phyloP scores from a whole-genome alignment of 2,888 invertebrate species.

The Salticus scenicus region DNA sequence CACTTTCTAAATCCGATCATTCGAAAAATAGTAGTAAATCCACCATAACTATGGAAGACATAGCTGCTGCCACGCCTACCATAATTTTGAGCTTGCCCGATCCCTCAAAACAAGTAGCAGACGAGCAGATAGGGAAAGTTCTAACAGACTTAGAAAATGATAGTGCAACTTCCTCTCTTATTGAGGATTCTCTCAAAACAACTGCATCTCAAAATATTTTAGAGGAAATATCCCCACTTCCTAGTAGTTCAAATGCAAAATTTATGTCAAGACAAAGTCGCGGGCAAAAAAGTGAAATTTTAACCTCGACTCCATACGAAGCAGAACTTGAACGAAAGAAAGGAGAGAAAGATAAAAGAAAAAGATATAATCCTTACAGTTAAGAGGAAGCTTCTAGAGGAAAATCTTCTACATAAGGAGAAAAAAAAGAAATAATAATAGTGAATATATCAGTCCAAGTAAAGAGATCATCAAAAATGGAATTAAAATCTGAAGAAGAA shows the following conservation, averaged over 20 bases:
- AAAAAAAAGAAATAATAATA: not conserved
- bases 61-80: not conserved
- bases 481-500: not conserved
- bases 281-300: not conserved
- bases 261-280: not conserved
- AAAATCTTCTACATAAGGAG: not conserved
- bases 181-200: not conserved
- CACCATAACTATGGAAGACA: constrained; percentile 9
- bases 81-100: constrained; percentile 4
- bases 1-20: not conserved
- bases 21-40: not conserved
- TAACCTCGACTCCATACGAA: not conserved
- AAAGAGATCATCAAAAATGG: not conserved
- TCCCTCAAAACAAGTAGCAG: constrained; percentile 8
- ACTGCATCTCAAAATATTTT: not conserved
- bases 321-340: no score
- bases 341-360: no score
- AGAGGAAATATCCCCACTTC: constrained; percentile 3
- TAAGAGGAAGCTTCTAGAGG: not conserved
- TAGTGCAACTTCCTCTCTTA: not conserved
- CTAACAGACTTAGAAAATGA: not conserved
- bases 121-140: not conserved
- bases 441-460: no score
- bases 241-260: not conserved
- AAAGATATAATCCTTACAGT: not conserved